Conservation (phyloP, 2,113 vertebrate genomes). For the Strigops habroptila region DNA sequence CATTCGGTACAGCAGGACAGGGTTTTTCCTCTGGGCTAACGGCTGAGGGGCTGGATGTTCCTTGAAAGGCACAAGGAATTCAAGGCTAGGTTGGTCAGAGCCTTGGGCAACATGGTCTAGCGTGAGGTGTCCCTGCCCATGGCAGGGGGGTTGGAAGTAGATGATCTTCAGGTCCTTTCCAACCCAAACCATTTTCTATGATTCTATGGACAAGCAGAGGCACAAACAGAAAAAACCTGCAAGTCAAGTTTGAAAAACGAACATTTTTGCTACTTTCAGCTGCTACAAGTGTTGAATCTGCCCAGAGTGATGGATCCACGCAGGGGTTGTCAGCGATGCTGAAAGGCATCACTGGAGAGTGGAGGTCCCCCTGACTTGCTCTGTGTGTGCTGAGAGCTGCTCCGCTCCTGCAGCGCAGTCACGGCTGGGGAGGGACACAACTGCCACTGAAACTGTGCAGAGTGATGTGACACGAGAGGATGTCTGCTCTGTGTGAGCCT, state of each 20-base stretch:
- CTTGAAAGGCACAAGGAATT: background rate
- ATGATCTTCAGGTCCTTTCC: background rate
- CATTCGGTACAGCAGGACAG: background rate
- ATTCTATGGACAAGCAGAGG: background rate
- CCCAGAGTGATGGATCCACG: background rate
- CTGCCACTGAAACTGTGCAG: background rate
- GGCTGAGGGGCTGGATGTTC: background rate
- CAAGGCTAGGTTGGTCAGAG: background rate
- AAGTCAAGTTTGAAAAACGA: background rate
- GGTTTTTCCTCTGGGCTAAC: background rate
- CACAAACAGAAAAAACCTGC: background rate
- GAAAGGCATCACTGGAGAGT: background rate
- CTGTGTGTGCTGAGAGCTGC: background rate
- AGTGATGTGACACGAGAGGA: background rate
- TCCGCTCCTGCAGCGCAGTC: background rate
- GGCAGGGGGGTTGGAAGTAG: background rate
- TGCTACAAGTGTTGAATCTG: background rate
- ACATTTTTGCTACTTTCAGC: background rate
- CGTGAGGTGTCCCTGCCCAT: background rate
- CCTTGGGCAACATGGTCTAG: background rate
- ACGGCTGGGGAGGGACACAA: background rate
- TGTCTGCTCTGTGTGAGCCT: background rate
- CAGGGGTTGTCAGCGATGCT: background rate
- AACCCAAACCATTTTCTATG: background rate
- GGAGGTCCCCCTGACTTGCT: background rate